phyloP scores from a whole-genome alignment of 2,113 vertebrate species.

The Dunckerocampus dactyliophorus region DNA sequence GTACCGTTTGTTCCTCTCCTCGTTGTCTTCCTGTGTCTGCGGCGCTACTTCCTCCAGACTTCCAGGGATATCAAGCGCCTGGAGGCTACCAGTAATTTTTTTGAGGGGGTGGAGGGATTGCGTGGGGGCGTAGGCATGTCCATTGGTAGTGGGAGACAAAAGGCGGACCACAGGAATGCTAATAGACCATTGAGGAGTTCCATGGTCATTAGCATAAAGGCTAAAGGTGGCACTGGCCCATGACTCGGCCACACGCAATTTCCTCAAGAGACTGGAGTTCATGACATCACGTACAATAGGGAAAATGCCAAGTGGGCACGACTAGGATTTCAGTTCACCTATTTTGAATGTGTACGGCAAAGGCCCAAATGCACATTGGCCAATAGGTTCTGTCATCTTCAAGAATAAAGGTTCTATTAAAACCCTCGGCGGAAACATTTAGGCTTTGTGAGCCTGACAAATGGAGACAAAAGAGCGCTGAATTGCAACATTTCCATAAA shows the following conservation, averaged over 20 bases:
- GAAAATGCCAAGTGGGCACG: constrained; percentile 69
- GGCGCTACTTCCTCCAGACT: constrained; percentile 83
- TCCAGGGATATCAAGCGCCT: constrained; percentile 88
- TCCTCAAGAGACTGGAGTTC: constrained; percentile 64
- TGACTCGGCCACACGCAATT: constrained; percentile 60
- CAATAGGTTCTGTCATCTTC: constrained; percentile 39
- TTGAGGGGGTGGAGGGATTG: background rate
- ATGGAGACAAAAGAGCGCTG: constrained; percentile 43
- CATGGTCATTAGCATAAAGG: constrained; percentile 69
- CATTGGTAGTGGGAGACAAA: constrained; percentile 52
- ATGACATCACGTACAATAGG: constrained; percentile 66
- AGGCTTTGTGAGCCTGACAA: constrained; percentile 45
- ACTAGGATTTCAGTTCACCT: constrained; percentile 46
- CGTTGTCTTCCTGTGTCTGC: constrained; percentile 80
- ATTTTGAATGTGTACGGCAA: constrained; percentile 40
- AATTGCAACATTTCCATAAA: constrained; percentile 27
- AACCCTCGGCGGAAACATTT: constrained; percentile 54
- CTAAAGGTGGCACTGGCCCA: constrained; percentile 59
- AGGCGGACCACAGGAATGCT: constrained; percentile 63
- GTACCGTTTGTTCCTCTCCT: constrained; percentile 80
- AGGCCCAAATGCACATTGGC: constrained; percentile 40
- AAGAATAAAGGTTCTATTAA: constrained; percentile 51
- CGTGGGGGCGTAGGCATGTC: constrained; percentile 39
- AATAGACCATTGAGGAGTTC: constrained; percentile 61
- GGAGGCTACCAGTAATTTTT: constrained; percentile 80